phyloP scores from a whole-genome alignment of 2,888 invertebrate species.

The Tachystola acroxantha region DNA sequence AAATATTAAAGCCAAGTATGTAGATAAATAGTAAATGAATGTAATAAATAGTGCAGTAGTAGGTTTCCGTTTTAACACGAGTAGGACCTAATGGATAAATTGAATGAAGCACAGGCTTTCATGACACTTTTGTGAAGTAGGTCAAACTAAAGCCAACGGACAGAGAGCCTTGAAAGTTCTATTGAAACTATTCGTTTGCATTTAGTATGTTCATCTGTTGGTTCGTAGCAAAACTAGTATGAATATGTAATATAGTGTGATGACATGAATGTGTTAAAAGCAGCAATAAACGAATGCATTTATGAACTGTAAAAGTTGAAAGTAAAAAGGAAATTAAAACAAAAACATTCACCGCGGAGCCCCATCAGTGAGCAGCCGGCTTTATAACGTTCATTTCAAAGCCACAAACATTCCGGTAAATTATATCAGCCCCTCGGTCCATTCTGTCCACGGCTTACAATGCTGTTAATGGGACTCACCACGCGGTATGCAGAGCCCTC shows the following conservation, averaged over 20 bases:
- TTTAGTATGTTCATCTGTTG: neutral
- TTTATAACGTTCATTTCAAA: conserved; percentile 17
- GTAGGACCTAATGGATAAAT: neutral
- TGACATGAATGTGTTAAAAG: no score
- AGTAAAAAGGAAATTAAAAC: neutral
- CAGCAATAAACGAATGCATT: neutral
- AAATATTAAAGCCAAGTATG: no score
- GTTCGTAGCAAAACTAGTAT: no score
- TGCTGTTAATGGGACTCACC: conserved; percentile 36
- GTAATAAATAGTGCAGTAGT: no score
- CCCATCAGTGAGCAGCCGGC: neutral
- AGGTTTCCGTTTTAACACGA: no score
- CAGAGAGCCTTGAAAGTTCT: conserved; percentile 1
- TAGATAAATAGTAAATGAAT: neutral
- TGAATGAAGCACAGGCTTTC: neutral
- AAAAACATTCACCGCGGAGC: neutral
- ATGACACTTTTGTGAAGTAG: conserved; percentile 1
- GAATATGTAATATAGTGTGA: no score
- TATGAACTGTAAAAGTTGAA: neutral
- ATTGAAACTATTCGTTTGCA: neutral
- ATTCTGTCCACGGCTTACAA: conserved; percentile 27
- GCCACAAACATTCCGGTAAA: conserved; percentile 30
- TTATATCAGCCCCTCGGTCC: conserved; percentile 26
- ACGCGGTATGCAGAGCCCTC: conserved; percentile 34
- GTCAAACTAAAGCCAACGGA: conserved; percentile 1